Percentiles rank a stretch among this genome's conserved stretches.
phyloP scores from a whole-genome alignment of 2,797 vertebrate genomes.

The Cynodonichthys magdalenae region DNA sequence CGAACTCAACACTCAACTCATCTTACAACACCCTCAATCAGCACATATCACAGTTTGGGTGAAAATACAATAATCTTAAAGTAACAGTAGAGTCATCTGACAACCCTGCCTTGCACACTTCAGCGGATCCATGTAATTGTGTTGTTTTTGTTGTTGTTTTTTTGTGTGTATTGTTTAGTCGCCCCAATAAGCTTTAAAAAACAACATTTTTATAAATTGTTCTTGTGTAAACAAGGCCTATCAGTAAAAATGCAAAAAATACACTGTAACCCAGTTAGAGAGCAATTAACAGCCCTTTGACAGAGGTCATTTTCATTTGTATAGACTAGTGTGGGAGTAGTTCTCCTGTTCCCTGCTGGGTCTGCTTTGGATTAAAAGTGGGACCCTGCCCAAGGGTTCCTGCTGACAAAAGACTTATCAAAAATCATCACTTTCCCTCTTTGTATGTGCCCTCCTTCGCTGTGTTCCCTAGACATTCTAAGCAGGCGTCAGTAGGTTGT shows the following conservation, averaged over 20 bases:
- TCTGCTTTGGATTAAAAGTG: conserved; percentile 44
- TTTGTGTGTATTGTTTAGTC: no score
- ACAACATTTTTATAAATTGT: no score
- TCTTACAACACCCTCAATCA: no score
- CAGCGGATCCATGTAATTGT: no score
- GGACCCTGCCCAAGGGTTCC: conserved; percentile 43
- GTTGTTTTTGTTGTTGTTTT: no score
- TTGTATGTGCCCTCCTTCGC: conserved; percentile 41
- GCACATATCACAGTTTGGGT: no score
- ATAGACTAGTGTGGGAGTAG: conserved; percentile 55
- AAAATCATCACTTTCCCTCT: conserved; percentile 35
- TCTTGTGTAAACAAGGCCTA: no score
- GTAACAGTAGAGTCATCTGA: no score
- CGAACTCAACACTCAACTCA: no score
- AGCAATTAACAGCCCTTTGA: conserved; percentile 43
- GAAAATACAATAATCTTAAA: no score
- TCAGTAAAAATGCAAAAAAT: conserved; percentile 27
- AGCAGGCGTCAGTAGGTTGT: conserved; percentile 51
- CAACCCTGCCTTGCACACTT: no score
- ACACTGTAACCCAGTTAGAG: conserved; percentile 45
- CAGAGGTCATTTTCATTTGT: conserved; percentile 64
- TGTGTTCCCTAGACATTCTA: conserved; percentile 36
- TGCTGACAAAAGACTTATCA: conserved; percentile 57
- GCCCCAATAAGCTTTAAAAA: no score
- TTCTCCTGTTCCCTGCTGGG: conserved; percentile 52